These are phyloP conservation scores for Ariopsis seemanni DNA, from an alignment of 2,113 vertebrate species.

Conservation along the genomic window DNA sequence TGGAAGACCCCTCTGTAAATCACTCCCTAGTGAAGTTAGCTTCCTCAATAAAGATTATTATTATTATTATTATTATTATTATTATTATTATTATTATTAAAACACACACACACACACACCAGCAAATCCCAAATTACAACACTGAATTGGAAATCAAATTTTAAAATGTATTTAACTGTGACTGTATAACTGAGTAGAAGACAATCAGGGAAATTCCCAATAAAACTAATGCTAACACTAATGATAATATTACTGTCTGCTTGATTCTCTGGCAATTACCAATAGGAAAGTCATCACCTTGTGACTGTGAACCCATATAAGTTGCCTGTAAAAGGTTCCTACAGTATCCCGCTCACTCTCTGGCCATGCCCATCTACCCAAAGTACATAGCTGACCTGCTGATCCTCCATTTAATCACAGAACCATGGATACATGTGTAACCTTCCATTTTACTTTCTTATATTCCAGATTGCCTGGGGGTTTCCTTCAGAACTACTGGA, in stretches of 20 bases:
- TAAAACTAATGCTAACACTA: not conserved
- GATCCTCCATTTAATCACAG: not conserved
- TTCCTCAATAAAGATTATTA: no score
- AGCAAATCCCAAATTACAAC: not conserved
- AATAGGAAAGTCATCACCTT: not conserved
- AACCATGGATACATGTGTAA: not conserved
- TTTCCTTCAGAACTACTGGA: not conserved
- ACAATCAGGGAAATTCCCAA: not conserved
- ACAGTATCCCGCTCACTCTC: not conserved
- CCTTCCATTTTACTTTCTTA: not conserved
- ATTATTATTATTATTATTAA: no score
- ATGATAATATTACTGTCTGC: not conserved
- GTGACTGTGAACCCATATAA: not conserved
- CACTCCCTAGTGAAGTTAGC: no score
- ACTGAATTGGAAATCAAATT: not conserved
- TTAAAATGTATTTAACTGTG: not conserved
- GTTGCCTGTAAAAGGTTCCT: not conserved
- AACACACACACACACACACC: not conserved
- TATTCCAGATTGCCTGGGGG: not conserved
- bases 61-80: no score
- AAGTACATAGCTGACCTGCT: not conserved
- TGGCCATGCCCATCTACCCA: not conserved
- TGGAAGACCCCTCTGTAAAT: no score
- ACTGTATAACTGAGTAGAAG: not conserved
- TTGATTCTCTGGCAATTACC: not conserved